A percentile compares a stretch with the other conserved stretches of the same genome.
These are phyloP conservation scores for Catostomus latipinnis DNA, from an alignment of 2,797 vertebrate species.

Conservation along the genomic window DNA sequence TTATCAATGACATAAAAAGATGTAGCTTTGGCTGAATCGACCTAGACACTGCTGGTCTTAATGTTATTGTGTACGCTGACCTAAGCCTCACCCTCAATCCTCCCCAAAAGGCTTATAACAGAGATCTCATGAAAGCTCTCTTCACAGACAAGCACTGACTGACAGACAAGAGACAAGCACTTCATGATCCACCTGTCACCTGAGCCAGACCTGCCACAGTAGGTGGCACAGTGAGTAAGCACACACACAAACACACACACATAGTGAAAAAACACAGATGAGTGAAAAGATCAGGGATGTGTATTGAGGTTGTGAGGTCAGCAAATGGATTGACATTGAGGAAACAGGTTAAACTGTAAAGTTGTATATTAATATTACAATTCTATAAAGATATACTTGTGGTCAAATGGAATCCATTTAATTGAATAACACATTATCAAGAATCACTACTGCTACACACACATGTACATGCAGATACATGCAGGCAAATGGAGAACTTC, in stretches of 20 bases:
- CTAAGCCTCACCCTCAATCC: slow-evolving; percentile 10
- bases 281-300: background rate
- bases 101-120: slow-evolving; percentile 24
- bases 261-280: slow-evolving; percentile 13
- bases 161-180: slow-evolving; percentile 38
- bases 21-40: background rate
- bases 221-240: slow-evolving; percentile 12
- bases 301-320: background rate
- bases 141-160: slow-evolving; percentile 42
- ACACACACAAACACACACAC: background rate
- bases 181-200: slow-evolving; percentile 44
- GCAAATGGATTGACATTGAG: background rate
- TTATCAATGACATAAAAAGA: background rate
- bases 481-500: background rate
- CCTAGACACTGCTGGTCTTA: slow-evolving; percentile 15
- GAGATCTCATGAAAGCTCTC: slow-evolving; percentile 34
- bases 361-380: background rate
- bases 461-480: slow-evolving; percentile 5
- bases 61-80: slow-evolving; percentile 21
- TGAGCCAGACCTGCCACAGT: slow-evolving; percentile 12
- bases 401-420: background rate
- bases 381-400: background rate
- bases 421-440: too few species aligned
- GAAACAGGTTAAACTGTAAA: too few species aligned
- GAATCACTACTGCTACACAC: background rate